Percentiles rank a stretch among this genome's conserved stretches.
Evolutionary conservation across 2,888 invertebrate genomes (phyloP).

Genomic region (Coenonympha glycerion): DNA sequence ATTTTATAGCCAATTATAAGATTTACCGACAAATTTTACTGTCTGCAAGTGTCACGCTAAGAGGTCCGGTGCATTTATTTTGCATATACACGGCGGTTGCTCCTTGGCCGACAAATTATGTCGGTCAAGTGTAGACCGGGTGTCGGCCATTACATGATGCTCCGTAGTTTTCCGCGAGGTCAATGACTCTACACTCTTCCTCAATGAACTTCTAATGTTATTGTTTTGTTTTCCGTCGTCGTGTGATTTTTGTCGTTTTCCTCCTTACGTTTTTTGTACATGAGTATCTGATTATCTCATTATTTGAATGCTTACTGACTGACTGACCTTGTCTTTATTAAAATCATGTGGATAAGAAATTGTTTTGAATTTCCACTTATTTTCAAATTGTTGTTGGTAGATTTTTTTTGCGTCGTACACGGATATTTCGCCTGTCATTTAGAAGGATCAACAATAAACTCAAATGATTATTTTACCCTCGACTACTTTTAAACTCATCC

Average conservation of each 20-base stretch:
- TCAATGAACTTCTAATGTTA: slow-evolving; percentile 19
- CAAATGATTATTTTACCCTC: no score
- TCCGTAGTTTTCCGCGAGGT: slow-evolving; percentile 18
- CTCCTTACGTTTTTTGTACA: not conserved
- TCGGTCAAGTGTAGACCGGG: slow-evolving; percentile 20
- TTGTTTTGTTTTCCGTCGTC: slow-evolving; percentile 2
- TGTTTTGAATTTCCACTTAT: no score
- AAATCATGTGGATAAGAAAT: no score
- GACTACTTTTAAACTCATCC: no score
- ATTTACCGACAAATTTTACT: not conserved
- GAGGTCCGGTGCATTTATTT: slow-evolving; percentile 2
- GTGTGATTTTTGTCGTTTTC: not conserved
- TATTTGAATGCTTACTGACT: no score
- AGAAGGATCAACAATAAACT: no score
- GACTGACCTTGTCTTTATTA: no score
- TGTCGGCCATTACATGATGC: slow-evolving; percentile 3
- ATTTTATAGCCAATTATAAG: not conserved
- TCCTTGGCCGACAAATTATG: slow-evolving; percentile 27
- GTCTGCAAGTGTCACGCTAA: not conserved
- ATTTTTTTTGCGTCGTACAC: no score
- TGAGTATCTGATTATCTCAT: no score
- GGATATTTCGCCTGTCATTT: no score
- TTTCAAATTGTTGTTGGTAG: no score
- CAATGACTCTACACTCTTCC: slow-evolving; percentile 22
- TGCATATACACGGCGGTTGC: slow-evolving; percentile 2